These are phyloP conservation scores for Parochlus steinenii DNA, from an alignment of 2,888 invertebrate genomes.

Conservation along the genomic window DNA sequence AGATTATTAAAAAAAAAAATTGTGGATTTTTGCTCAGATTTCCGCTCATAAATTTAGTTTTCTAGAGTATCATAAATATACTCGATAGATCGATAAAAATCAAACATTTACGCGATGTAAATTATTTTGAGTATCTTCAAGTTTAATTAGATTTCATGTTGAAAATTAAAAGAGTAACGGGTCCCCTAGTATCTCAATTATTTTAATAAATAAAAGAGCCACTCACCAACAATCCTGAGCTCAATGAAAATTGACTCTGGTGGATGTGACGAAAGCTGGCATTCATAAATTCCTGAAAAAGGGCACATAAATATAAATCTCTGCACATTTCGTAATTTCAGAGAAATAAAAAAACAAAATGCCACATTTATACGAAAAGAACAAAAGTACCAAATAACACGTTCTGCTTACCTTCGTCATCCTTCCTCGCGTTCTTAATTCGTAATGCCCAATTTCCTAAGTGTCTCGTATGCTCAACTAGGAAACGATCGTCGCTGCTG, in stretches of 20 bases:
- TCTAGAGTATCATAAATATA: not conserved
- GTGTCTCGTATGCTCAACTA: conserved; percentile 35
- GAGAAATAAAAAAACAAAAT: no score
- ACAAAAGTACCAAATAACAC: no score
- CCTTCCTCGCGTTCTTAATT: conserved; percentile 16
- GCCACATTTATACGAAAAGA: no score
- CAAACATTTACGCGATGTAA: no score
- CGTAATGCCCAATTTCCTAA: conserved; percentile 31
- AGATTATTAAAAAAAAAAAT: not conserved
- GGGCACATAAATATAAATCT: conserved; percentile 36
- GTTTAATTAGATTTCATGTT: not conserved
- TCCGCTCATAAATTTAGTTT: not conserved
- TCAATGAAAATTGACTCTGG: conserved; percentile 37
- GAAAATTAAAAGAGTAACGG: not conserved
- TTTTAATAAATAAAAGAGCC: not conserved
- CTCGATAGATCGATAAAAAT: no score
- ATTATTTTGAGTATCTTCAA: not conserved
- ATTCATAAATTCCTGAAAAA: conserved; percentile 38
- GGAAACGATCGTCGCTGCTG: conserved; percentile 37
- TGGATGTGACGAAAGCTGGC: conserved; percentile 40
- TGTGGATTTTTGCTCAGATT: not conserved
- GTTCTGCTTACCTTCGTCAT: conserved; percentile 16
- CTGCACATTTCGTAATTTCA: conserved; percentile 34
- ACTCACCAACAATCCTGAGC: conserved; percentile 37
- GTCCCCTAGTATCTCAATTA: not conserved